Evolutionary conservation across 2,113 vertebrate species (phyloP).

Genomic region (Serinus canaria): DNA sequence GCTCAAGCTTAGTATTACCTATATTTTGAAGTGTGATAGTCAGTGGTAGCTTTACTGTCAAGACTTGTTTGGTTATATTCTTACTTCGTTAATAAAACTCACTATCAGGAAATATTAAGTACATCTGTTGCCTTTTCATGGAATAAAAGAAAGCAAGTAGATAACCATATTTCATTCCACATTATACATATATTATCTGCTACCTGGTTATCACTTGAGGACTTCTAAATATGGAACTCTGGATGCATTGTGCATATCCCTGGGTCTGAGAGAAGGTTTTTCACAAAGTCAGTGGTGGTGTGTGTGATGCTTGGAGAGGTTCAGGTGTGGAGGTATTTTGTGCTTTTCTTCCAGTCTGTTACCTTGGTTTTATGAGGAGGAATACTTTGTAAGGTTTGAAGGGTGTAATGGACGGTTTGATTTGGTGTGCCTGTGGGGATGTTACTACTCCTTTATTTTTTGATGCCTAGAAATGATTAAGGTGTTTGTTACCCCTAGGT

Average conservation of each 20-base stretch:
- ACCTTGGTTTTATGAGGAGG: neutral
- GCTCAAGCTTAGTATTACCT: neutral
- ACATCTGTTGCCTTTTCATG: neutral
- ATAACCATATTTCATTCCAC: neutral
- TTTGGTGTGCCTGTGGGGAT: neutral
- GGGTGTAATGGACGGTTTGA: neutral
- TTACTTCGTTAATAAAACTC: neutral
- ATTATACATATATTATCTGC: neutral
- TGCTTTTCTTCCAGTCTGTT: neutral
- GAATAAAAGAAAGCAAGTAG: neutral
- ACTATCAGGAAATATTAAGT: neutral
- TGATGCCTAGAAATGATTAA: neutral
- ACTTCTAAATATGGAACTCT: neutral
- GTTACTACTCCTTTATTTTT: neutral
- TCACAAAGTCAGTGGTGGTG: neutral
- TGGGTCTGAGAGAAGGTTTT: neutral
- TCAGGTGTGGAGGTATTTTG: neutral
- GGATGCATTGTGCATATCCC: neutral
- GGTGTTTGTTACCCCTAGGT: neutral
- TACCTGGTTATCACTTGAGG: neutral
- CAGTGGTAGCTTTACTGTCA: neutral
- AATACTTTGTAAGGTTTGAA: neutral
- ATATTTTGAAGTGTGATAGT: neutral
- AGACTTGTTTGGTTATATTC: neutral
- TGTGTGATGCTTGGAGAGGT: neutral